Evolutionary conservation across 2,797 vertebrate genomes (phyloP), one percentile per base, ranked within the genome.

Genomic region (Gymnoscopelus microlampas): DNA sequence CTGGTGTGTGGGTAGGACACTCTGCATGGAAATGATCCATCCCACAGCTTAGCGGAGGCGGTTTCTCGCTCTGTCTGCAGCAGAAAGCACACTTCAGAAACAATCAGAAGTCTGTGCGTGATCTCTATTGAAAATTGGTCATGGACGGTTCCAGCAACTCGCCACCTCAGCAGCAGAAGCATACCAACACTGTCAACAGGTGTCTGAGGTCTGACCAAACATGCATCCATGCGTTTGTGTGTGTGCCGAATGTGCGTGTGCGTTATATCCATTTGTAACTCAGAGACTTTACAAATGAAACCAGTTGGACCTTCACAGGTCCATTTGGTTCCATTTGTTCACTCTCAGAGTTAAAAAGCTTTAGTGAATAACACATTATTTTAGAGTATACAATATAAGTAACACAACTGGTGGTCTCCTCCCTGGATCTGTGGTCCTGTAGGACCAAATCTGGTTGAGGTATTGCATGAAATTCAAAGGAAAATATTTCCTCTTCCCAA

Each of bases 11-110:
- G 80, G 76, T 10, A 44, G 39, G 1, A 10, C 83, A 69, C 71
- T 77, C 39, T 64, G 78, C 61, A 78, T 71, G 79, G 68, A 79
- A 81, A 81, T 80, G 57, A 79, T 48, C 58, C 85, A 73, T 79
- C 82, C 80, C 86, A 83, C 87, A 55, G 62, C 57, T 73, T 3
- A 29, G 70, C 11, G 82, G 79, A 87, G 81, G 85, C 63, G 74
- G 15, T 66, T 75, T 77, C 60, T 83, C 59, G 44, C 74, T 71
- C 56, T 10, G 70, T 74, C 80, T 73, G 12, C 72, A 65, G 70
- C 51, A 57, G 19, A 66, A 67, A 74, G 71, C 53, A 9, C 74
- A 66, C 80, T 84, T 85, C 75, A 83, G 71, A 71, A 70, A 81
- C 78, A 80, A 84, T 88, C 83, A 74, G 60, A 73, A 60, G 60